These are phyloP conservation scores for Drosophila meridionalis DNA, from an alignment of 2,888 invertebrate species.

Conservation along the genomic window DNA sequence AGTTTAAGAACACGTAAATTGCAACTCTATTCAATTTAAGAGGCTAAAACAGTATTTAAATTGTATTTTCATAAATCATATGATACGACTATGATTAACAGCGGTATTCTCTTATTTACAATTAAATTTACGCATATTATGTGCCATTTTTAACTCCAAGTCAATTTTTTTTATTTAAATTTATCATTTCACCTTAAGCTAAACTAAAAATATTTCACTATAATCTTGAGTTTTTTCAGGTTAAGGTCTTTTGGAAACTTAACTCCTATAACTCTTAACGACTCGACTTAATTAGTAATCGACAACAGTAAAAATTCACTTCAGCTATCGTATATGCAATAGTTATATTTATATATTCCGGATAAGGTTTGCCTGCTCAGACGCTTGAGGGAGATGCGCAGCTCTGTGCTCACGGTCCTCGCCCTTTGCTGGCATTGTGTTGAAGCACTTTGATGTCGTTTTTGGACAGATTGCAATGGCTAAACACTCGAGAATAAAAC, in stretches of 20 bases:
- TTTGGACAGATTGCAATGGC: constrained; percentile 42
- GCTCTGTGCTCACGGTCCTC: not conserved
- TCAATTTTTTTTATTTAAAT: too few species aligned
- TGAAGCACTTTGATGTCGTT: constrained; percentile 45
- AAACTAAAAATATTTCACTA: not conserved
- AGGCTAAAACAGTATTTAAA: too few species aligned
- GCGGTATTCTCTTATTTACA: too few species aligned
- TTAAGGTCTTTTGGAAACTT: not conserved
- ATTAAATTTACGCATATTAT: too few species aligned
- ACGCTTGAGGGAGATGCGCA: not conserved
- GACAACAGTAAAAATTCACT: not conserved
- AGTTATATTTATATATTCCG: not conserved
- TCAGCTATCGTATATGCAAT: not conserved
- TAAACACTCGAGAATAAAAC: constrained; percentile 35
- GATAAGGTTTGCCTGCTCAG: not conserved
- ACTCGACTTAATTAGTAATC: not conserved
- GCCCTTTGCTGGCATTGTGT: constrained; percentile 13
- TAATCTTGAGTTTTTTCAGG: not conserved
- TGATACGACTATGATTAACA: too few species aligned
- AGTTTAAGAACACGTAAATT: too few species aligned
- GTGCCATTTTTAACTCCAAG: too few species aligned
- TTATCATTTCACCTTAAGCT: not conserved
- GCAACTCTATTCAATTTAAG: too few species aligned
- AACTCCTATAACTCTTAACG: not conserved
- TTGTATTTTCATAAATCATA: too few species aligned